Base-by-base conservation (phyloP, 1,140 invertebrate species). In the Lordiphosa mommai region DNA sequence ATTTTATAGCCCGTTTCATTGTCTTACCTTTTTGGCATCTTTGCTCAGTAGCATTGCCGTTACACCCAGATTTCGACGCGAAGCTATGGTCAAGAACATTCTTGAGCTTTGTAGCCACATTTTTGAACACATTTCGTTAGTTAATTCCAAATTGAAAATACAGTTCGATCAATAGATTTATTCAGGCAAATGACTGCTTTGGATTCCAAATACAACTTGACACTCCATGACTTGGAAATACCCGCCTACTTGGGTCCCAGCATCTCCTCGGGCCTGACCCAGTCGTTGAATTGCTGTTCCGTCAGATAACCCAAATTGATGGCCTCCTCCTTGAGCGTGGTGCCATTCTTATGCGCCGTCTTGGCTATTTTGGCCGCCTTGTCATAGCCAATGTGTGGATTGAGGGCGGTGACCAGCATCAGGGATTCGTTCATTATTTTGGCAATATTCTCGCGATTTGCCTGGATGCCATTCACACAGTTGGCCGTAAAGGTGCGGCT, bases 341-440 rank as follows among this genome's bases (percentile, higher is more conserved):
- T 92, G 2, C 96, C 96, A 86, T 99, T 95, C 88, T 97, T 97
- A 88, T 99, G 98, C 0, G 98, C 99, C 40, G 96, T 96, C 90
- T 99, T 99, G 0, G 99, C 98, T 76, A 99, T 99, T 88, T 93
- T 92, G 2, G 98, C 97, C 58, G 98, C 96, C 91, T 99, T 99
- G 89, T 99, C 99, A 88, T 99, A 99, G 41, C 97, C 98, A 89
- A 99, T 99, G 87, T 99, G 96, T 0, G 97, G 97, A 91, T 99
- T 99, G n/a, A 99, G 92, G 2, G 99, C 98, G 4, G 99, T 99
- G 14, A 99, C 99, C 70, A 99, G 91, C 99, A 99, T 99, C 30
- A 99, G 92, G 46, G 97, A 99, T 89, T 99, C 97, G 67, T 96
- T 93, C 90, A 99, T 92, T 34, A 98, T 93, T 90, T 96, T 95